A percentile compares a stretch with the other conserved stretches of the same genome.
phyloP scores from a whole-genome alignment of 2,113 vertebrate species.

The Anolis sagrei region DNA sequence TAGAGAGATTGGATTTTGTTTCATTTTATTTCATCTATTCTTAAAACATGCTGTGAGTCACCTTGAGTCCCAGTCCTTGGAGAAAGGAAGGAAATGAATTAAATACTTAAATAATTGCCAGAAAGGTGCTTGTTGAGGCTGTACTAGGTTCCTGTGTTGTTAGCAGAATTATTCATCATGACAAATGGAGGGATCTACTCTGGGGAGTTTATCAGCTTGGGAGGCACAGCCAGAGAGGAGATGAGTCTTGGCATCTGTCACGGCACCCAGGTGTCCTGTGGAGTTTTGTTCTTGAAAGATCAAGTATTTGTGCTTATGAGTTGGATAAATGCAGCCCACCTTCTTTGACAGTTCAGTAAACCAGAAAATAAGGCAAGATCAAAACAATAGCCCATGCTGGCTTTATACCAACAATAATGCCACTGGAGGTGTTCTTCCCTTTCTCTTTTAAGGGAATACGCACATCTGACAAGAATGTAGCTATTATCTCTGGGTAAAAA shows the following conservation, averaged over 20 bases:
- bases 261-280: not conserved
- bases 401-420: not conserved
- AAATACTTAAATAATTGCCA: not conserved
- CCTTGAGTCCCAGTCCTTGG: too few relatives aligned
- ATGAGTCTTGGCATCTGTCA: not conserved
- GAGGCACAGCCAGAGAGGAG: not conserved
- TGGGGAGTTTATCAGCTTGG: not conserved
- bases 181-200: not conserved
- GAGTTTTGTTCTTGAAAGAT: not conserved
- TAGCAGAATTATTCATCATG: not conserved
- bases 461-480: not conserved
- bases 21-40: too few relatives aligned
- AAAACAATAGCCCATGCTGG: not conserved
- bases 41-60: too few relatives aligned
- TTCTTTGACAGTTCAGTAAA: not conserved
- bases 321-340: constrained; percentile 27
- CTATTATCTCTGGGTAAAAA: constrained; percentile 25
- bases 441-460: not conserved
- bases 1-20: too few relatives aligned
- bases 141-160: not conserved
- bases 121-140: not conserved
- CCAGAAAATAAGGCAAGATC: constrained; percentile 3
- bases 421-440: not conserved
- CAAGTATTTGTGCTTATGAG: constrained; percentile 16
- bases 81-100: too few relatives aligned